Evolutionary conservation across 2,797 vertebrate genomes (phyloP), one percentile per base, ranked within the genome.

Genomic region (Dallia pectoralis): DNA sequence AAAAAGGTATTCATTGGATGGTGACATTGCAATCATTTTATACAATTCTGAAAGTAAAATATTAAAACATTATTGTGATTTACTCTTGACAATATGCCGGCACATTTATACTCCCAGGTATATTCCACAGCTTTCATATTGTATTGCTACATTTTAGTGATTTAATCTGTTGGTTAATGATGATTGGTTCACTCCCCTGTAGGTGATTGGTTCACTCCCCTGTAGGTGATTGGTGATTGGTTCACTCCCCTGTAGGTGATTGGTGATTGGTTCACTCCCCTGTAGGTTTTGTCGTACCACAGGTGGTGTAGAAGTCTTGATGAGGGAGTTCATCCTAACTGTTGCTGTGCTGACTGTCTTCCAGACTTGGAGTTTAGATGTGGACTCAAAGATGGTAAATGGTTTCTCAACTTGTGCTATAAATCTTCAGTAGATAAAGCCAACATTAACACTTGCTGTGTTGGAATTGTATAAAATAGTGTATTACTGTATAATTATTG

Each of bases 381-480:
- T 81, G 33, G 53, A 53, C 33, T 74, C 81, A 67, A 70, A 53
- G 0, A 67, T 0, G 9, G 81, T 85, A 76, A 81, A 73, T 8
- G 27, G 4, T 16, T 15, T 68, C 27, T 62, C 18, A 12, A 53
- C 36, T 15, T 4, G 11, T 47, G 15, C 7, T 6, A 18, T 18
- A 64, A 12, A 27, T 19, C 22, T 15, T 30, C 25, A 63, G 27
- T 29, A 2, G 8, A 19, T 11, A 9, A n/a, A 2, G 6, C 25
- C 9, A 2, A 30, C 4, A 30, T 63, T 27, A 36, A 15, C 16
- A 4, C 15, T 1, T 64, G n/a, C 2, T 1, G 15, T 18, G 11
- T 9, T 40, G 30, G 1, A 8, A 16, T 25, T 61, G 59, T 29
- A 25, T 61, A 29, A n/a, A 0, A 9, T 56, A 5, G 4, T 30